Percentiles rank a stretch among this genome's conserved stretches.
Conservation (phyloP, 2,797 vertebrate species). For the Squalus acanthias region DNA sequence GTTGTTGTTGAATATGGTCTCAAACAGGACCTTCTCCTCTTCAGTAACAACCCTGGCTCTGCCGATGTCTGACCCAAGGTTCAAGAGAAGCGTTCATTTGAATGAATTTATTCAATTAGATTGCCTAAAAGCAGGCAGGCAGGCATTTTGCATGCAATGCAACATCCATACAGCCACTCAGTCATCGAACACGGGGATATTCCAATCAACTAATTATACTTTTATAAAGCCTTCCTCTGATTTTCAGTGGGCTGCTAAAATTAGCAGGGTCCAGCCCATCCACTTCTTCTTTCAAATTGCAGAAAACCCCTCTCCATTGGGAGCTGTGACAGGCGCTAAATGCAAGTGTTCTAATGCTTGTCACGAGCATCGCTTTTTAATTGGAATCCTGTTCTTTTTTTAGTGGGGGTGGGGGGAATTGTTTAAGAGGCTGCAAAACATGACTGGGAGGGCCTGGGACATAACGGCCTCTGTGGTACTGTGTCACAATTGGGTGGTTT, state of each 20-base stretch:
- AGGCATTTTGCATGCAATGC: neutral
- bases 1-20: neutral
- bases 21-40: neutral
- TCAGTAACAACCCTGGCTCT: neutral
- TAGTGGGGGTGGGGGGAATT: too few species aligned
- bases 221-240: neutral
- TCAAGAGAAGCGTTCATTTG: neutral
- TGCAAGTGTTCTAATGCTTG: neutral
- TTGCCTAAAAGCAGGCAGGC: neutral
- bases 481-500: neutral
- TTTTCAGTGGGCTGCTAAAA: neutral
- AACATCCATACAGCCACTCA: neutral
- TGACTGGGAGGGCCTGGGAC: neutral
- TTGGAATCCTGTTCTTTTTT: neutral
- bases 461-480: neutral
- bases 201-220: neutral
- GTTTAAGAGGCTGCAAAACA: neutral
- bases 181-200: neutral
- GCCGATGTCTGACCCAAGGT: neutral
- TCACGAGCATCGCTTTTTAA: neutral
- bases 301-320: neutral
- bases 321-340: neutral
- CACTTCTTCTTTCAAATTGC: neutral
- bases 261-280: too few species aligned
- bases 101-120: conserved; percentile 8